Conservation (phyloP, 2,797 vertebrate species). For the Heteromormyrus szaboi region DNA sequence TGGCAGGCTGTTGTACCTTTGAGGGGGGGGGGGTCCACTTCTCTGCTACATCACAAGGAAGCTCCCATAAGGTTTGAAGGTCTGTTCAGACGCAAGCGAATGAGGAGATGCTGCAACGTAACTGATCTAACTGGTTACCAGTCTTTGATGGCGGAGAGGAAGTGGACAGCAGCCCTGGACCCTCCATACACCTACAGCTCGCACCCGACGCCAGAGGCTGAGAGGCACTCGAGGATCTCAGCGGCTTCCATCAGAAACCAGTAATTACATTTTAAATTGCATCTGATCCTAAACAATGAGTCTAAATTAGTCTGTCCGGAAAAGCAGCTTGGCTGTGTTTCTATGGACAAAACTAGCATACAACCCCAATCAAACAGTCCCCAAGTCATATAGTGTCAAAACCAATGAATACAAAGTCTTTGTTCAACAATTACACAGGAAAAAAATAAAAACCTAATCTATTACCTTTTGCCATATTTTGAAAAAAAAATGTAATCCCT, state of each 20-base stretch:
- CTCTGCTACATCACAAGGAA: background rate
- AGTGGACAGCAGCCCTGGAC: background rate
- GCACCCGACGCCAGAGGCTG: background rate
- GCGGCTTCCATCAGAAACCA: background rate
- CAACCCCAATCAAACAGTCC: background rate
- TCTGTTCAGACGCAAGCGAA: background rate
- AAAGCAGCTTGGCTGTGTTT: background rate
- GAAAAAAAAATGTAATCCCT: background rate
- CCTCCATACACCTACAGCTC: background rate
- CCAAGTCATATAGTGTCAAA: background rate
- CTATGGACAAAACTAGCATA: background rate
- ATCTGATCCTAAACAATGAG: background rate
- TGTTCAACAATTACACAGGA: background rate
- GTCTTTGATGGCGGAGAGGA: background rate
- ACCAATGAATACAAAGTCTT: background rate
- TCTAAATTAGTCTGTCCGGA: background rate
- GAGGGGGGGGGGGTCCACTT: background rate
- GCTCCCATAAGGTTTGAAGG: background rate
- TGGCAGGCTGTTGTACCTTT: background rate
- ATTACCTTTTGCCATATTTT: background rate
- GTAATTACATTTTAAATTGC: constrained; percentile 8
- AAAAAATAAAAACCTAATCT: background rate
- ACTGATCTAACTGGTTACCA: background rate
- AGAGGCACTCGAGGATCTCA: background rate
- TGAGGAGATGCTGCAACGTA: background rate